A percentile compares a stretch with the other conserved stretches of the same genome.
These are phyloP conservation scores for Lasioglossum calceatum DNA, from an alignment of 2,888 invertebrate species.

Conservation along the genomic window DNA sequence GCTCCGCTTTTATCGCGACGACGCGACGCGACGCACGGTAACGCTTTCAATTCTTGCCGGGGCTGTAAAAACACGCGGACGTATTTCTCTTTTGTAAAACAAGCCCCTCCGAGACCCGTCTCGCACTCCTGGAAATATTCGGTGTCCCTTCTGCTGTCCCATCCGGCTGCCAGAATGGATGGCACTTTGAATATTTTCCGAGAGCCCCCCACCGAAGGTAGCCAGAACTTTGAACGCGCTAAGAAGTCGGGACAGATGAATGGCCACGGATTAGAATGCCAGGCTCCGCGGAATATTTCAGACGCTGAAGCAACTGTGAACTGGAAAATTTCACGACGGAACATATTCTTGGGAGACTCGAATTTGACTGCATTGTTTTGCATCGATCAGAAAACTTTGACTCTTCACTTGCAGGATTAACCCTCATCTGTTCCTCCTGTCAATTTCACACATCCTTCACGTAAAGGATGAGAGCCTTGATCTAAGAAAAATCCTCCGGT, in stretches of 20 bases:
- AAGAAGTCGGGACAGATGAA: constrained; percentile 12
- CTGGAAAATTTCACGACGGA: background rate
- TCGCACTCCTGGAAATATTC: constrained; percentile 8
- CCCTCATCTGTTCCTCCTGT: no score
- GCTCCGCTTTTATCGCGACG: constrained; percentile 7
- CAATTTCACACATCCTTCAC: no score
- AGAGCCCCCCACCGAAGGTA: background rate
- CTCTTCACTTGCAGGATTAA: background rate
- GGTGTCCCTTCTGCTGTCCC: constrained; percentile 10
- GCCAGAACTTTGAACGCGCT: constrained; percentile 12
- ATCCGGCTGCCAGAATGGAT: constrained; percentile 6
- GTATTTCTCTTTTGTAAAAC: constrained; percentile 33
- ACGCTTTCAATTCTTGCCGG: constrained; percentile 38
- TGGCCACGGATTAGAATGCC: background rate
- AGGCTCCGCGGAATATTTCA: constrained; percentile 2
- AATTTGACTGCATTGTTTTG: background rate
- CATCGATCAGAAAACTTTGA: background rate
- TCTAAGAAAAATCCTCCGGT: no score
- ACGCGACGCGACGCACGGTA: background rate
- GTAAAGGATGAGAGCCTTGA: no score
- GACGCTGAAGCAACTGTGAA: background rate
- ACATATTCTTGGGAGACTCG: background rate
- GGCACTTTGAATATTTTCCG: constrained; percentile 15
- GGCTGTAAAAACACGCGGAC: constrained; percentile 34
- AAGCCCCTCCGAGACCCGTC: constrained; percentile 11